Evolutionary conservation across 23 tunicate genomes (phyloP), one percentile per base, ranked within the genome.

Genomic region (Oikopleura vanhoeffeni): DNA sequence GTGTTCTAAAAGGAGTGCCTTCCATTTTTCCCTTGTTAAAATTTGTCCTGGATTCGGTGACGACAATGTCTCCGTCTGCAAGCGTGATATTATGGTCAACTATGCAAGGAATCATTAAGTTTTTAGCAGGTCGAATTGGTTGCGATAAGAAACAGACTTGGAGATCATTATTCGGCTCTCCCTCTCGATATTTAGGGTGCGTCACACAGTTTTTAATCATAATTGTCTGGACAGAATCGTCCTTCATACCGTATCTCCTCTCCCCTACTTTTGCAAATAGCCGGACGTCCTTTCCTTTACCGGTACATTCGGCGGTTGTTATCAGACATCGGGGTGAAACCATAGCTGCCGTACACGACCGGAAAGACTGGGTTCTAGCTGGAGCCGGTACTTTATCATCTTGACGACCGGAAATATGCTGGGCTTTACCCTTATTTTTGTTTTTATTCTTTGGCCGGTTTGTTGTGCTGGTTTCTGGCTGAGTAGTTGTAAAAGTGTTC

Each of bases 41-140:
- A 71, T 71, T 71, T 4, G 79, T 71, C 3, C 79, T 33, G 32
- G 79, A 71, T 71, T 71, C 79, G 27, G 79, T 71, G 38, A 71
- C 79, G 79, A 71, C 79, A 30, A 71, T 71, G 79, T 71, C 79
- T 32, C 79, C 79, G 32, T 71, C 79, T 2, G 27, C 35, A 28
- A 71, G 79, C 3, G 79, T 18, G 3, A 71, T 18, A 18, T 13
- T 71, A 3, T 18, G 27, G 79, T 71, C 79, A 2, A 30, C 35
- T 3, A 71, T 33, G 35, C 79, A 71, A 71, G 79, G 79, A 71
- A 71, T 71, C 79, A 71, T 71, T 18, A 71, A 2, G 38, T 38
- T 30, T 30, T 71, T 71, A 2, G 34, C 32, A 3, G 79, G 79
- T 38, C 35, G 27, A 30, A 71, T 30, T 18, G 34, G 2, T 38